Percentiles rank a stretch among this genome's conserved stretches.
Evolutionary conservation across 2,113 vertebrate species (phyloP).

Genomic region (Myxocyprinus asiaticus): DNA sequence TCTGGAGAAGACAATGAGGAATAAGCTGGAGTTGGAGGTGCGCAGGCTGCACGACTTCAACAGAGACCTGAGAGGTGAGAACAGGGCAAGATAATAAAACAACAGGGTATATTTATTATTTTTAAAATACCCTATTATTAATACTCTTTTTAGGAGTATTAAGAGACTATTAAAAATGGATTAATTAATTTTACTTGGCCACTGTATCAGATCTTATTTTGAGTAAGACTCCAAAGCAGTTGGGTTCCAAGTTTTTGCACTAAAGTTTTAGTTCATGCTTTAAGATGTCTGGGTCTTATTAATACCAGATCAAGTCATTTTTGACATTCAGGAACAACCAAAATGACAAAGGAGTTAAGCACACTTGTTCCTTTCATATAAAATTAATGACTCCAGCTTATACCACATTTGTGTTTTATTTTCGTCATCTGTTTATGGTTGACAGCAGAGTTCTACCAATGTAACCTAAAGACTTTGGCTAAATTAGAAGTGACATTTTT

Average conservation of each 20-base stretch:
- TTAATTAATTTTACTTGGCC: not conserved
- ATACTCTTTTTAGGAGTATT: not conserved
- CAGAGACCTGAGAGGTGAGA: conserved; percentile 92
- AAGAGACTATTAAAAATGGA: not conserved
- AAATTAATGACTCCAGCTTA: too few relatives aligned
- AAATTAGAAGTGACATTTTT: too few relatives aligned
- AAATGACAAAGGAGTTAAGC: too few relatives aligned
- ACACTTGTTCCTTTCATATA: too few relatives aligned
- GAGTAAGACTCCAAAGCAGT: not conserved
- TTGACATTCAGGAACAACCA: not conserved
- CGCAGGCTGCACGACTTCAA: conserved; percentile 97
- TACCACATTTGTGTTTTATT: not conserved
- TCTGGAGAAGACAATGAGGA: conserved; percentile 97
- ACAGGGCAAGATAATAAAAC: not conserved
- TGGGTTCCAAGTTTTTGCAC: too few relatives aligned
- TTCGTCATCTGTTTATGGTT: not conserved
- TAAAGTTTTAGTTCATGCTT: too few relatives aligned
- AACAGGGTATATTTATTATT: too few relatives aligned
- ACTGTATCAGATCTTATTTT: not conserved
- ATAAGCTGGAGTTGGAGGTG: conserved; percentile 95
- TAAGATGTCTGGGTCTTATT: not conserved
- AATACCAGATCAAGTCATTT: not conserved
- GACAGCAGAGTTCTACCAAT: not conserved
- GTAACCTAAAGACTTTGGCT: not conserved
- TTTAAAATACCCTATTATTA: too few relatives aligned